These are phyloP conservation scores for Limulus polyphemus DNA, from an alignment of 2,888 invertebrate genomes.

Conservation along the genomic window DNA sequence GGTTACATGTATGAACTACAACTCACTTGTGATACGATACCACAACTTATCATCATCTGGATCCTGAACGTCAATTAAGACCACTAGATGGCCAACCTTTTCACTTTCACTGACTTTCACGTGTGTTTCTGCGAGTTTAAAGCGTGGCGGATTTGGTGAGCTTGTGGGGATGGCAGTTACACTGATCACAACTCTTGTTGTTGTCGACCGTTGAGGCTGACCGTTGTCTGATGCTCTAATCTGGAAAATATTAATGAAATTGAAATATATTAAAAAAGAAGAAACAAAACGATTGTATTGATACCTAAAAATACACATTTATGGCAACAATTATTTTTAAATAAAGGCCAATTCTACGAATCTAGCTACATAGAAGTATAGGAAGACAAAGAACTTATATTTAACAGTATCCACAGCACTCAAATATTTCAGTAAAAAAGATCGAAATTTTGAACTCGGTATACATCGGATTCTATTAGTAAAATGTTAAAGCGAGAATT, in stretches of 20 bases:
- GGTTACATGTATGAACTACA: not conserved
- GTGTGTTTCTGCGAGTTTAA: constrained; percentile 44
- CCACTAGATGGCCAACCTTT: constrained; percentile 70
- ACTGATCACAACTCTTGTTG: constrained; percentile 59
- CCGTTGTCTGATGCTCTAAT: constrained; percentile 73
- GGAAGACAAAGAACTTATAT: constrained; percentile 9
- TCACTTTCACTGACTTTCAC: constrained; percentile 44
- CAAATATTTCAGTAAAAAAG: too few relatives aligned
- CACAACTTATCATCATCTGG: constrained; percentile 75
- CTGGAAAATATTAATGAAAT: constrained; percentile 36
- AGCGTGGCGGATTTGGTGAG: constrained; percentile 49
- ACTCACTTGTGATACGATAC: constrained; percentile 62
- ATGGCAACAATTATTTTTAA: not conserved
- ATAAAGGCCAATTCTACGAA: not conserved
- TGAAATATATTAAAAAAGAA: not conserved
- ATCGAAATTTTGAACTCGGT: too few relatives aligned
- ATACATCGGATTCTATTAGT: too few relatives aligned
- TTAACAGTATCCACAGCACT: too few relatives aligned
- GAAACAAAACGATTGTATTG: not conserved
- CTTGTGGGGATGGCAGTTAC: constrained; percentile 35
- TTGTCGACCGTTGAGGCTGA: constrained; percentile 55
- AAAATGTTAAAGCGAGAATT: too few relatives aligned
- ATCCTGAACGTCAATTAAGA: constrained; percentile 71
- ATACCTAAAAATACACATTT: too few relatives aligned
- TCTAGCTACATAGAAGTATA: constrained; percentile 13